Evolutionary conservation across 2,888 invertebrate species (phyloP).

Genomic region (Campaea margaritaria): DNA sequence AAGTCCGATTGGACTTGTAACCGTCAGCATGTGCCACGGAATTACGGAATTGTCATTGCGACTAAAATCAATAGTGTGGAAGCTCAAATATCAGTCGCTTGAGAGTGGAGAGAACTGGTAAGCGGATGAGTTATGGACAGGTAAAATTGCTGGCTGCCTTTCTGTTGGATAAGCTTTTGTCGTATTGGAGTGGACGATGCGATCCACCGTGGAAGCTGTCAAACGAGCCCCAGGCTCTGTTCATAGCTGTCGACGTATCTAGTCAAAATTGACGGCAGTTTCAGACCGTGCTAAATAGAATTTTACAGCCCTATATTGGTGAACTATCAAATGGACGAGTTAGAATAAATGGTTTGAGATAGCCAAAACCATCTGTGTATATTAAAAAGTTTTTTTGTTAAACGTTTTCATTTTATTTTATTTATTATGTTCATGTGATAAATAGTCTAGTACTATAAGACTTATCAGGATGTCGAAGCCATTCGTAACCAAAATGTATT

Average conservation of each 20-base stretch:
- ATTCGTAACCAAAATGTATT: too few species aligned
- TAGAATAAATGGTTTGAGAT: background rate
- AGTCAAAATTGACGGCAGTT: slow-evolving; percentile 61
- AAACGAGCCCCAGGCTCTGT: slow-evolving; percentile 61
- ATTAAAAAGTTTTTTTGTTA: too few species aligned
- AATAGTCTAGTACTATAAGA: too few species aligned
- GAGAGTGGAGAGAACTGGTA: slow-evolving; percentile 44
- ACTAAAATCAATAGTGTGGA: slow-evolving; percentile 27
- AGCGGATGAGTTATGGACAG: slow-evolving; percentile 58
- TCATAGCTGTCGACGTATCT: slow-evolving; percentile 62
- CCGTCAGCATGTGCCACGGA: background rate
- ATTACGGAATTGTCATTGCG: slow-evolving; percentile 3
- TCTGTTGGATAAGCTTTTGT: slow-evolving; percentile 63
- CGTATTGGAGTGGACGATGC: slow-evolving; percentile 52
- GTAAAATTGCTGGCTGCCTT: slow-evolving; percentile 58
- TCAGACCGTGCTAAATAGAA: slow-evolving; percentile 56
- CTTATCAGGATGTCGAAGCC: too few species aligned
- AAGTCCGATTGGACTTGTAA: slow-evolving; percentile 49
- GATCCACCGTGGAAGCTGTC: slow-evolving; percentile 49
- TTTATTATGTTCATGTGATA: too few species aligned
- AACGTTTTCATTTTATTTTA: too few species aligned
- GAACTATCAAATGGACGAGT: slow-evolving; percentile 9
- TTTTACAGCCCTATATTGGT: slow-evolving; percentile 54
- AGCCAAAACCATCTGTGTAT: background rate
- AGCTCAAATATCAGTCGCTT: slow-evolving; percentile 40